phyloP scores from a whole-genome alignment of 2,113 vertebrate genomes.

The Brienomyrus brachyistius region DNA sequence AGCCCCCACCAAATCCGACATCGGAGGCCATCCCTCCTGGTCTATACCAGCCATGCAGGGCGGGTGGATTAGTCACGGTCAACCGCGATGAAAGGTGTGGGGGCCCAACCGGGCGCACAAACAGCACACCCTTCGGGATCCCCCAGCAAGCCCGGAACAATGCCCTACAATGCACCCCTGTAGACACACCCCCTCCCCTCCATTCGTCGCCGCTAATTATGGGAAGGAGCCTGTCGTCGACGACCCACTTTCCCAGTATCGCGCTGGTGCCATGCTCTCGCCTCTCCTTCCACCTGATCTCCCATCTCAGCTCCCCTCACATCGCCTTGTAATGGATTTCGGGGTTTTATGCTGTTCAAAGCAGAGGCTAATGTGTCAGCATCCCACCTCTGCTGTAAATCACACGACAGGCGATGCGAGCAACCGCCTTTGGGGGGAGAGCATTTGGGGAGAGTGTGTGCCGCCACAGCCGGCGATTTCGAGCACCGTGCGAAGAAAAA shows the following conservation, averaged over 20 bases:
- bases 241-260: neutral
- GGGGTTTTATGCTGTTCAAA: neutral
- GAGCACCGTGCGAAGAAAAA: neutral
- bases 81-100: neutral
- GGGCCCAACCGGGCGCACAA: neutral
- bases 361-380: neutral
- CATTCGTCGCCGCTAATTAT: neutral
- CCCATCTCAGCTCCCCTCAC: neutral
- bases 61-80: neutral
- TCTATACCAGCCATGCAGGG: neutral
- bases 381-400: neutral
- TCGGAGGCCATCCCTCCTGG: neutral
- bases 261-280: neutral
- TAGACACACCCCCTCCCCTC: neutral
- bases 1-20: neutral
- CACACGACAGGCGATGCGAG: neutral
- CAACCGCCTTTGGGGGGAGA: neutral
- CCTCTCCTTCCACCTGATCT: neutral
- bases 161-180: neutral
- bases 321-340: neutral
- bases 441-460: neutral
- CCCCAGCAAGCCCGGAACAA: neutral
- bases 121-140: neutral
- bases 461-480: neutral
- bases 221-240: neutral